Percentiles rank a stretch among this genome's conserved stretches.
Evolutionary conservation across 1,140 invertebrate species (phyloP).

Genomic region (Sarcophaga peregrina): DNA sequence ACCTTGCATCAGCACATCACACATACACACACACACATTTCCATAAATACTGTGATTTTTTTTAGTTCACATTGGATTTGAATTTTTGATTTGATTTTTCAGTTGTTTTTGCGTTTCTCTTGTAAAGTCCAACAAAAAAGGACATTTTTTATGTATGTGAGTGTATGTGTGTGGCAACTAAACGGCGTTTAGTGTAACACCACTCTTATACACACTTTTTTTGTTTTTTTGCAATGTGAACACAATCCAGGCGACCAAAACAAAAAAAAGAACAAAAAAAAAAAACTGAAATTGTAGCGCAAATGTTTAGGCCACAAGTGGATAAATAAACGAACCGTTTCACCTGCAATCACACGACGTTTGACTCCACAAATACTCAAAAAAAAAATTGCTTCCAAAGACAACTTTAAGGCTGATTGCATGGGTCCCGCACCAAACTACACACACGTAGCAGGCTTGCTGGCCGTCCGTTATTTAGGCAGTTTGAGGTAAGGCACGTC

Average conservation of each 20-base stretch:
- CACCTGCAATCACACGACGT: conserved; percentile 35
- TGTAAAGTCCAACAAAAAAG: not conserved
- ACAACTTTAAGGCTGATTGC: not conserved
- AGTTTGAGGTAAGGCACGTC: not conserved
- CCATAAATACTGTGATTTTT: too few relatives aligned
- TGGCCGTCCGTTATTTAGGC: too few relatives aligned
- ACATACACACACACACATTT: too few relatives aligned
- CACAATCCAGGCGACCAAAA: not conserved
- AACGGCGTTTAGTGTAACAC: conserved; percentile 35
- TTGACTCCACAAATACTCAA: conserved; percentile 23
- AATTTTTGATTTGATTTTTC: not conserved
- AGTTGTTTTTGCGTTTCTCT: not conserved
- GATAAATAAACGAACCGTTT: conserved; percentile 30
- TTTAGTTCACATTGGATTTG: not conserved
- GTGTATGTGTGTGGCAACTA: conserved; percentile 16
- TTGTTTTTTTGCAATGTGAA: not conserved
- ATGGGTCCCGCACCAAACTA: not conserved
- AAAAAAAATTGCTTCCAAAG: not conserved
- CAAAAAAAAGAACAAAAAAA: not conserved
- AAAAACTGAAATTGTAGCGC: not conserved
- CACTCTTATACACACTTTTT: not conserved
- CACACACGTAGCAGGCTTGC: too few relatives aligned
- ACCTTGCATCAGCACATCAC: too few relatives aligned
- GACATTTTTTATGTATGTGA: not conserved
- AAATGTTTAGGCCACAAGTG: conserved; percentile 19